phyloP scores from a whole-genome alignment of 1,140 invertebrate genomes.

The Platyscapa corneri region DNA sequence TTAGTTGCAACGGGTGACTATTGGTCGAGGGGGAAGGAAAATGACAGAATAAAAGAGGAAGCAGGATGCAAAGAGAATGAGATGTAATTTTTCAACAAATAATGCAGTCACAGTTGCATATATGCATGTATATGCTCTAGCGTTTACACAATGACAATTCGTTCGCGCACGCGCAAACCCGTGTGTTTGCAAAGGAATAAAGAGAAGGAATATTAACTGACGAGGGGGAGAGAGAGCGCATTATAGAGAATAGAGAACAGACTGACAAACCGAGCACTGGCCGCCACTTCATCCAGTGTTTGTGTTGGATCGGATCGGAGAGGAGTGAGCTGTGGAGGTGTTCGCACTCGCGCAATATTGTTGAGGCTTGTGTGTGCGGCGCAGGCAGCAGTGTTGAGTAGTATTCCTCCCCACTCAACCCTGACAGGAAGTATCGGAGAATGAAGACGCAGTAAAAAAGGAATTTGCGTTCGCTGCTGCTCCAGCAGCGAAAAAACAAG shows the following conservation, averaged over 20 bases:
- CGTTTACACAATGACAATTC: not conserved
- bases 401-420: not conserved
- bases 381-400: not conserved
- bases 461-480: slow-evolving; percentile 18
- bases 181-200: not conserved
- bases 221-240: not conserved
- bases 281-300: not conserved
- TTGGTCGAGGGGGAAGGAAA: not conserved
- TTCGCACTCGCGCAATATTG: slow-evolving; percentile 20
- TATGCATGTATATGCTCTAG: not conserved
- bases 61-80: not conserved
- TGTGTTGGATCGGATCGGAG: slow-evolving; percentile 5
- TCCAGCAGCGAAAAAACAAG: not conserved
- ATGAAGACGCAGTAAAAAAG: slow-evolving; percentile 40
- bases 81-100: not conserved
- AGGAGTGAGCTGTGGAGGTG: not conserved
- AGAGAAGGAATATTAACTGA: not conserved
- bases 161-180: slow-evolving; percentile 19
- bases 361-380: not conserved
- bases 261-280: not conserved
- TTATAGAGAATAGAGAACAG: not conserved
- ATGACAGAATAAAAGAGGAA: not conserved
- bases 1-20: not conserved
- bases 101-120: not conserved
- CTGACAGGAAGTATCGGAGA: not conserved